Evolutionary conservation across 2,113 vertebrate species (phyloP), one percentile per base, ranked within the genome.

Genomic region (Meriones unguiculatus): DNA sequence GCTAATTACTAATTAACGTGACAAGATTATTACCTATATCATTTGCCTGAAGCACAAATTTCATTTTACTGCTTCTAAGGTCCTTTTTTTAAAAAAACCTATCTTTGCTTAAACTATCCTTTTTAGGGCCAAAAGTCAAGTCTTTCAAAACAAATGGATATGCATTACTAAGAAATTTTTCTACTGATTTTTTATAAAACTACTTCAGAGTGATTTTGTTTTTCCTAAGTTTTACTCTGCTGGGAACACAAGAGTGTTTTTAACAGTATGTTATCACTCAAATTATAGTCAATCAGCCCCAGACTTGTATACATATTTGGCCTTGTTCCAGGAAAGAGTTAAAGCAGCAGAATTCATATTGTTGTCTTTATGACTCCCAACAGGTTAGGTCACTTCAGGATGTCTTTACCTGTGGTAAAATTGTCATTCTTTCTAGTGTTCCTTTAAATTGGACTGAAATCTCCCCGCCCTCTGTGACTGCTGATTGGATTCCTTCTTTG

Each of bases 251-350:
- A 88, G 78, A 91, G 78, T 86, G 76, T 95, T 97, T 97, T 95
- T 69, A 64, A n/a, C 35, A 73, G 95, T 93, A 7, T 11, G 3
- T 92, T 95, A 86, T 59, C 94, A 64, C 35, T 94, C 78, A 93
- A 62, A 89, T 90, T 95, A 64, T 94, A 94, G 57, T 25, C 67
- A 46, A 89, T 93, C 94, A 95, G 57, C 73, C 93, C 94, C 88
- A 92, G 69, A 90, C 75, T 93, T 93, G 85, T 76, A 87, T 82
- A 95, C 80, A 38, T 94, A 87, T 97, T 95, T 97, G 94, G 28
- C 67, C 95, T 96, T 95, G 41, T 95, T 94, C 88, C 65, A 95
- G 15, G 82, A 92, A 85, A 67, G 25, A 94, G 87, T 89, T 96
- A 87, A 96, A 93, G 69, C 32, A 91, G 67, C 57, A 78, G 15